Evolutionary conservation across 2,888 invertebrate genomes (phyloP).

Genomic region (Mythimna albipuncta): DNA sequence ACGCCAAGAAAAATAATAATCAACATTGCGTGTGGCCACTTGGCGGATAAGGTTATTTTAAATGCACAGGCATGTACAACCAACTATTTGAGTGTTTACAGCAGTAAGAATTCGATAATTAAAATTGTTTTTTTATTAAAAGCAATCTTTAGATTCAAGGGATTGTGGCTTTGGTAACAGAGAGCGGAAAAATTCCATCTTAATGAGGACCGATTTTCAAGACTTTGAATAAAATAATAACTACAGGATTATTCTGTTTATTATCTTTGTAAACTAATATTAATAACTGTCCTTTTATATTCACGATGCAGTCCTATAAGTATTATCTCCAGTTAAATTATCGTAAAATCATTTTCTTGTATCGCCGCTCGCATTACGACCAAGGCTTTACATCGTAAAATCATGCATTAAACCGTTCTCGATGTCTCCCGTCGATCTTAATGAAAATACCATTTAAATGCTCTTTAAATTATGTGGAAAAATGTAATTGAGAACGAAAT

Average conservation of each 20-base stretch:
- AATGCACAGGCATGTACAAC: constrained; percentile 53
- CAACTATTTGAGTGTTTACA: constrained; percentile 61
- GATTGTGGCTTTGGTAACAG: constrained; percentile 7
- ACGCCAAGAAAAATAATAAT: constrained; percentile 32
- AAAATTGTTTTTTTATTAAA: constrained; percentile 59
- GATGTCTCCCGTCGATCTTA: constrained; percentile 66
- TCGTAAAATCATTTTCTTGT: constrained; percentile 40
- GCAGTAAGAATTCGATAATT: constrained; percentile 63
- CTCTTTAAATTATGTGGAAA: constrained; percentile 62
- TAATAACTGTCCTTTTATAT: constrained; percentile 25
- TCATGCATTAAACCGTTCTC: constrained; percentile 61
- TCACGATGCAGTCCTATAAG: constrained; percentile 18
- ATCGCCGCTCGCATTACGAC: constrained; percentile 44
- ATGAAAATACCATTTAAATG: constrained; percentile 67
- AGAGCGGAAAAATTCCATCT: background rate
- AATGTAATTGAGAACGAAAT: constrained; percentile 56
- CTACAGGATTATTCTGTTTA: constrained; percentile 2
- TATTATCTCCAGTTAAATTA: constrained; percentile 43
- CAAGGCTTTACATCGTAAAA: constrained; percentile 61
- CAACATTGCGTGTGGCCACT: constrained; percentile 61
- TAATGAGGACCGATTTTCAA: background rate
- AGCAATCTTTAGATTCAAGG: constrained; percentile 9
- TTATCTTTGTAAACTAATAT: constrained; percentile 12
- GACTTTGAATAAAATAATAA: background rate
- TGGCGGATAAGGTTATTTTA: constrained; percentile 46